Percentiles rank a stretch among this genome's conserved stretches.
Conservation (phyloP, 2,888 invertebrate genomes). For the Aromia moschata region DNA sequence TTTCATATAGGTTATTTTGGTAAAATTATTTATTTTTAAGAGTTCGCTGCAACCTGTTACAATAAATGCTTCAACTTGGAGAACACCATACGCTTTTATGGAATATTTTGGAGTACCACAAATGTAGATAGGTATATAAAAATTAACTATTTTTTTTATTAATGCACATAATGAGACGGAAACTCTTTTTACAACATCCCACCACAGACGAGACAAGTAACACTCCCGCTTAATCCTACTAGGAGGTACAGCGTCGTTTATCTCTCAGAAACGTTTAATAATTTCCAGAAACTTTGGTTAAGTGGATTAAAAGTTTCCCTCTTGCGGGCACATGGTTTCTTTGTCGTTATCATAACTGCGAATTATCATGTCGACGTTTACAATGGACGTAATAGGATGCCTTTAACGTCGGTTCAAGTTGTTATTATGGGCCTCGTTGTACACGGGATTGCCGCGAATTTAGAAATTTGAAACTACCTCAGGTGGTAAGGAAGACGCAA, state of each 20-base stretch:
- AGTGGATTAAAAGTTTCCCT: slow-evolving; percentile 23
- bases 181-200: no score
- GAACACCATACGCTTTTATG: no score
- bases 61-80: no score
- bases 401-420: slow-evolving; percentile 3
- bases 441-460: slow-evolving; percentile 1
- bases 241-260: slow-evolving; percentile 14
- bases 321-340: slow-evolving; percentile 8
- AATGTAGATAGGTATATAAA: no score
- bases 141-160: no score
- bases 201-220: not conserved
- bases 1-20: no score
- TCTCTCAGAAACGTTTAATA: slow-evolving; percentile 12
- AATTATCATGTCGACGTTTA: slow-evolving; percentile 10
- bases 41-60: no score
- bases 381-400: slow-evolving; percentile 10
- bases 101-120: no score
- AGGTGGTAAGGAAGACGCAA: no score
- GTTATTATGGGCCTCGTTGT: slow-evolving; percentile 2
- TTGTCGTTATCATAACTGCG: slow-evolving; percentile 11
- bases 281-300: slow-evolving; percentile 19
- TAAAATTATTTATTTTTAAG: no score
- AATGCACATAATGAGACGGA: no score
- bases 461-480: slow-evolving; percentile 6
- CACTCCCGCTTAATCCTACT: slow-evolving; percentile 5